Base-by-base conservation (phyloP, 2,888 invertebrate genomes). In the Polyploca ridens region DNA sequence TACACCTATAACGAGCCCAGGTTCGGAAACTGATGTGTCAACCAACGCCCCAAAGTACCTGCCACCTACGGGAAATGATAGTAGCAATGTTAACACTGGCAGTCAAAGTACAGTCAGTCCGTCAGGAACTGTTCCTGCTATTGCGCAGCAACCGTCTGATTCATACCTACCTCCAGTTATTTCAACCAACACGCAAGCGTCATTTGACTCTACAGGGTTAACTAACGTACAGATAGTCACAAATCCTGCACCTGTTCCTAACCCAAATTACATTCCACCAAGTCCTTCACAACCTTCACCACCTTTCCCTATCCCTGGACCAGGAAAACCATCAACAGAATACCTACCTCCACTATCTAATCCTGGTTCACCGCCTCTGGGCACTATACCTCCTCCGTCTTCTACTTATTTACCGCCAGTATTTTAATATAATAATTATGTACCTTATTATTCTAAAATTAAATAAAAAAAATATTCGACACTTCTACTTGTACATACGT, bases 31-130 rank as follows among this genome's bases (percentile, higher is more conserved):
- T 67, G 62, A 65, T 46, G 79, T 82, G 14, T 91, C 91, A 14
- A 91, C 90, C 27, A 91, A 81, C 66, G 91, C 90, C 58, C 90
- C 90, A 14, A 81, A 81, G 73, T 93, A 92, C 77, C 83, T 92
- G 66, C 92, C 91, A 8, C 92, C 92, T 5, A 62, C 64, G 27
- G 66, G 64, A 46, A 69, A 67, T 19, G 73, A 41, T 41, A 41
- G 13, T 13, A 41, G 41, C 41, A 13, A 73, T 63, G 66, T 66
- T 6, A 71, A 66, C 35, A 69, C 69, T 59, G 73, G 65, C 14
- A 72, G 75, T 13, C 69, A 71, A 16, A 73, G 75, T 65, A 70
- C 74, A 7, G 75, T 69, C 62, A 68, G 68, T 58, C 38, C 65
- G 6, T 14, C 44, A 14, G 72, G 70, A 49, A 62, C 19, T 61